phyloP scores from a whole-genome alignment of 2,888 invertebrate genomes.

The Ariolimax columbianus region DNA sequence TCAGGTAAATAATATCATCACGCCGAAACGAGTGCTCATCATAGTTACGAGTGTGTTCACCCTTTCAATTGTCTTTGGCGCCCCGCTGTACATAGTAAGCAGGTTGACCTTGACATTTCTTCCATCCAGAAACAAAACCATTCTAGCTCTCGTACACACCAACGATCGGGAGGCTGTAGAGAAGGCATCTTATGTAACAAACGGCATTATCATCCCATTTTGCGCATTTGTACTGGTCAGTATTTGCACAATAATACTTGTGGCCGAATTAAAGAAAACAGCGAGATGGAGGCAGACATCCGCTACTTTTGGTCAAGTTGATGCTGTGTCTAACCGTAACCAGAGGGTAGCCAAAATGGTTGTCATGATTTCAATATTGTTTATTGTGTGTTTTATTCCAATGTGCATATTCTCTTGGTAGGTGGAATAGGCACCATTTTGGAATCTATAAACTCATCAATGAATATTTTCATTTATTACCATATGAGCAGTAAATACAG shows the following conservation, averaged over 20 bases:
- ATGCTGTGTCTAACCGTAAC: background rate
- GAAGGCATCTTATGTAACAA: background rate
- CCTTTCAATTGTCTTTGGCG: background rate
- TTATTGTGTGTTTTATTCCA: slow-evolving; percentile 10
- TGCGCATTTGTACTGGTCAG: background rate
- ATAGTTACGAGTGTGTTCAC: background rate
- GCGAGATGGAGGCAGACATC: background rate
- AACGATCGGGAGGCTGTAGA: background rate
- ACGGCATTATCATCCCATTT: background rate
- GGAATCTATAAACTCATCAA: slow-evolving; percentile 18
- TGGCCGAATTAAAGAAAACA: background rate
- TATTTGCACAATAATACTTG: background rate
- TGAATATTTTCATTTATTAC: slow-evolving; percentile 31
- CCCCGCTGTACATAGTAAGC: background rate
- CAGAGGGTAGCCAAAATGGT: slow-evolving; percentile 21
- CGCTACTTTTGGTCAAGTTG: background rate
- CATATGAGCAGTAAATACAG: slow-evolving; percentile 25
- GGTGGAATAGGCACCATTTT: background rate
- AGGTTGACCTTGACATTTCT: background rate
- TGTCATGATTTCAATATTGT: background rate
- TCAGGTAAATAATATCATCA: slow-evolving; percentile 11
- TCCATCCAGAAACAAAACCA: background rate
- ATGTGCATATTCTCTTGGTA: no score
- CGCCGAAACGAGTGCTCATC: background rate
- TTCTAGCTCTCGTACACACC: background rate